phyloP scores from a whole-genome alignment of 2,888 invertebrate species.

The Platycheirus albimanus region DNA sequence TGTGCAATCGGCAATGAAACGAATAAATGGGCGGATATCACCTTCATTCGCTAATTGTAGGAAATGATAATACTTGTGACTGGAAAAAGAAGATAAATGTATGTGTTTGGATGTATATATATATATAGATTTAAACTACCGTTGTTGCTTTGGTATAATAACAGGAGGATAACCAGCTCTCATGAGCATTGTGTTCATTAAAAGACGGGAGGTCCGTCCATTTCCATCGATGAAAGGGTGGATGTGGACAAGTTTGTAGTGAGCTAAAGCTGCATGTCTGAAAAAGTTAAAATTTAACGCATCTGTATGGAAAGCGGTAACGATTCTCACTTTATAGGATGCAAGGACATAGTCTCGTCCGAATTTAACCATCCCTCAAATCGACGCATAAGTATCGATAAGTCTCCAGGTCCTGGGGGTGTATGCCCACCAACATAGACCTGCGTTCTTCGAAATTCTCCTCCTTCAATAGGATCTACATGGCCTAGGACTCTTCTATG shows the following conservation, averaged over 20 bases:
- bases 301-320: not conserved
- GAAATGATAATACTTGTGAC: constrained; percentile 93
- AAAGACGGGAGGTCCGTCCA: constrained; percentile 95
- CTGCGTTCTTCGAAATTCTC: constrained; percentile 93
- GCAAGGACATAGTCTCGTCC: constrained; percentile 91
- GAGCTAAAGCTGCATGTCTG: constrained; percentile 96
- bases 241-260: constrained; percentile 97
- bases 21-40: constrained; percentile 96
- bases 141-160: constrained; percentile 94
- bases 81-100: constrained; percentile 69
- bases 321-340: constrained; percentile 89
- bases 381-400: constrained; percentile 91
- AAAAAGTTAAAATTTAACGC: constrained; percentile 43
- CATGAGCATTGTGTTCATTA: constrained; percentile 98
- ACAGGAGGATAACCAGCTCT: constrained; percentile 98
- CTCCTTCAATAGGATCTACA: constrained; percentile 96
- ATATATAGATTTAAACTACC: constrained; percentile 78
- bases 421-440: constrained; percentile 98
- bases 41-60: constrained; percentile 96
- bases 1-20: constrained; percentile 97
- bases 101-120: too few species aligned
- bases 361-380: constrained; percentile 97
- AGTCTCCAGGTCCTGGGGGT: constrained; percentile 93
- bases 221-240: constrained; percentile 99
- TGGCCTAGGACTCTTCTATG: constrained; percentile 96